phyloP scores from a whole-genome alignment of 2,888 invertebrate species.

The Eupithecia centaureata region DNA sequence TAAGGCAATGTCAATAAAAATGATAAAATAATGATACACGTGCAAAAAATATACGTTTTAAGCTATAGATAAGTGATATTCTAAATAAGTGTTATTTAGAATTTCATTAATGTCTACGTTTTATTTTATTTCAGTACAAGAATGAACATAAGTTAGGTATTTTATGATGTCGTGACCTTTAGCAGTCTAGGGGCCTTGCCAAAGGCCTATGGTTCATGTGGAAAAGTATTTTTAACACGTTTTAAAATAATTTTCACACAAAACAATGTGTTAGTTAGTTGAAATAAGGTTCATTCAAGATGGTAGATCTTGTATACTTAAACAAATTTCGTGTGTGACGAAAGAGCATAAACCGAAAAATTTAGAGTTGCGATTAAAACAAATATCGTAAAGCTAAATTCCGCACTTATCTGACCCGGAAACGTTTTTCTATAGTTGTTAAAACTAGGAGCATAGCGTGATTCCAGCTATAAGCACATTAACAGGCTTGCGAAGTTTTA shows the following conservation, averaged over 20 bases:
- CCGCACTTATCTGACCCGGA: constrained; percentile 31
- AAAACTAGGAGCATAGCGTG: constrained; percentile 49
- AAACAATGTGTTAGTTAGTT: background rate
- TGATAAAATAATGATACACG: constrained; percentile 10
- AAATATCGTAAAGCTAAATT: constrained; percentile 28
- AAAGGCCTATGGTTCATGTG: background rate
- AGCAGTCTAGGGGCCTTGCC: background rate
- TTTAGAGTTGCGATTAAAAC: constrained; percentile 27
- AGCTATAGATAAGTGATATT: no score
- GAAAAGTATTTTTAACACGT: background rate
- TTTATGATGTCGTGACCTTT: background rate
- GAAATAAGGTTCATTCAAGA: background rate
- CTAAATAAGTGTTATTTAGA: background rate
- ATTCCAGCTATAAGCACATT: constrained; percentile 50
- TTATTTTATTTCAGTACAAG: background rate
- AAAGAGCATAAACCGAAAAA: background rate
- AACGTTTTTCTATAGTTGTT: constrained; percentile 24
- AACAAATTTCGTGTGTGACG: background rate
- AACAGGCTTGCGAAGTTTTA: constrained; percentile 52
- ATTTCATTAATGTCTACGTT: background rate
- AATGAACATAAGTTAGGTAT: background rate
- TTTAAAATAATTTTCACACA: background rate
- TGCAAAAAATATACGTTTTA: background rate
- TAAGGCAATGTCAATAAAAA: constrained; percentile 6
- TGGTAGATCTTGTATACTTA: background rate